Percentiles rank a stretch among this genome's conserved stretches.
Conservation (phyloP, 2,113 vertebrate species). For the Anser brachyrhynchus region DNA sequence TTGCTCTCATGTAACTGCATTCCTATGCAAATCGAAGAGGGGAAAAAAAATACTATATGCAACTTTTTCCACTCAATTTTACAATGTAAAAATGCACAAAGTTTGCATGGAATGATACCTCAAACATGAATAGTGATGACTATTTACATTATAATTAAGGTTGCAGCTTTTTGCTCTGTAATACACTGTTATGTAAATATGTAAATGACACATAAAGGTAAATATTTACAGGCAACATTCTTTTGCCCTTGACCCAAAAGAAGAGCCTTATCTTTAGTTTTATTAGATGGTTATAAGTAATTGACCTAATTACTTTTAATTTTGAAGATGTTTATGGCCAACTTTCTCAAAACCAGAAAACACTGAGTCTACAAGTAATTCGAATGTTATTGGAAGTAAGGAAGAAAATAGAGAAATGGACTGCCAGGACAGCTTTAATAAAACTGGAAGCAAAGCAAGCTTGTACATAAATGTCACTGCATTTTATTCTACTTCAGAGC, state of each 20-base stretch:
- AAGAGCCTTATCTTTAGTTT: background rate
- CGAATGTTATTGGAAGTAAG: background rate
- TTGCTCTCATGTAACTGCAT: background rate
- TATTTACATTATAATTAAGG: background rate
- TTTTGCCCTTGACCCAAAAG: background rate
- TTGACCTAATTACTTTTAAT: background rate
- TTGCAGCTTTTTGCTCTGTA: background rate
- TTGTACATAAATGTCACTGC: background rate
- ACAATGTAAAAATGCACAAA: background rate
- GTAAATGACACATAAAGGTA: background rate
- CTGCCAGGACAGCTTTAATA: background rate
- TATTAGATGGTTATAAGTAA: background rate
- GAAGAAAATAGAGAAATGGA: background rate
- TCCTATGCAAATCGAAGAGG: background rate
- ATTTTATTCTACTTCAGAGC: slow-evolving; percentile 16
- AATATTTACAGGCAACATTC: background rate
- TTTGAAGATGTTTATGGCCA: background rate
- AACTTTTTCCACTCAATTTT: background rate
- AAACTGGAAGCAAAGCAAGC: background rate
- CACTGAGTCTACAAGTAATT: background rate
- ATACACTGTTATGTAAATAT: background rate
- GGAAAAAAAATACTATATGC: background rate
- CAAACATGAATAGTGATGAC: background rate
- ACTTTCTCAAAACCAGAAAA: background rate
- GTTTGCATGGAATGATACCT: background rate